Conservation (phyloP, 1,140 invertebrate genomes). For the Colletes gigas region DNA sequence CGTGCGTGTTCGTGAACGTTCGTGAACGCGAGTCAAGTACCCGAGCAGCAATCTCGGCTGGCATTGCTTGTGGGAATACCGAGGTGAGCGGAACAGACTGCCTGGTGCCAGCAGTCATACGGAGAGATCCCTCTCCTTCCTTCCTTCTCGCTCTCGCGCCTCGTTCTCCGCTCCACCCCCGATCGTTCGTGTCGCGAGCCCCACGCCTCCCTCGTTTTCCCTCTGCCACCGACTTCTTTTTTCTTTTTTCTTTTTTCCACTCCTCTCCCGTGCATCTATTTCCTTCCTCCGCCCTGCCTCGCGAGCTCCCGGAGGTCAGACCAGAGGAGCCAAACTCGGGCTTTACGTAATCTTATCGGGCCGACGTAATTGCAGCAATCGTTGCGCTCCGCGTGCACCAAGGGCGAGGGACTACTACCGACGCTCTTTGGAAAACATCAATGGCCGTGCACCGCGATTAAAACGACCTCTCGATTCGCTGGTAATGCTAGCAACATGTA, state of each 20-base stretch:
- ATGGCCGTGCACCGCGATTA: no score
- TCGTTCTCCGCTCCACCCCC: neutral
- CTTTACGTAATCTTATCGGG: slow-evolving; percentile 71
- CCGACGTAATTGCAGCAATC: slow-evolving; percentile 65
- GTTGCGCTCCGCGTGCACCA: slow-evolving; percentile 15
- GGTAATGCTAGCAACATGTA: no score
- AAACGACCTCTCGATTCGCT: no score
- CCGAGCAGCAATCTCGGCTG: slow-evolving; percentile 57
- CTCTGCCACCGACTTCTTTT: no score
- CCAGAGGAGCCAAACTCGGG: slow-evolving; percentile 66
- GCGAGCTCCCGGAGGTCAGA: slow-evolving; percentile 55
- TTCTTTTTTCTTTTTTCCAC: neutral
- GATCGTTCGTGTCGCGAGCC: neutral
- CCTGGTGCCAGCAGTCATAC: slow-evolving; percentile 74
- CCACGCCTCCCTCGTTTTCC: neutral
- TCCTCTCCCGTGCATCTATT: slow-evolving; percentile 9
- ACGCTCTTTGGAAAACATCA: neutral
- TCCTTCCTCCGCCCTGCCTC: slow-evolving; percentile 1
- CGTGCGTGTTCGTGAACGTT: slow-evolving; percentile 22
- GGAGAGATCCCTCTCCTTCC: slow-evolving; percentile 43
- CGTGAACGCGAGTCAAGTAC: slow-evolving; percentile 52
- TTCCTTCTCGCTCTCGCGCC: neutral
- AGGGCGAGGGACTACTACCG: neutral
- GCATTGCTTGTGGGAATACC: slow-evolving; percentile 65
- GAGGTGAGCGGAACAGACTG: slow-evolving; percentile 76